Evolutionary conservation across 2,888 invertebrate genomes (phyloP), one percentile per base, ranked within the genome.

Genomic region (Zonitis immaculata): DNA sequence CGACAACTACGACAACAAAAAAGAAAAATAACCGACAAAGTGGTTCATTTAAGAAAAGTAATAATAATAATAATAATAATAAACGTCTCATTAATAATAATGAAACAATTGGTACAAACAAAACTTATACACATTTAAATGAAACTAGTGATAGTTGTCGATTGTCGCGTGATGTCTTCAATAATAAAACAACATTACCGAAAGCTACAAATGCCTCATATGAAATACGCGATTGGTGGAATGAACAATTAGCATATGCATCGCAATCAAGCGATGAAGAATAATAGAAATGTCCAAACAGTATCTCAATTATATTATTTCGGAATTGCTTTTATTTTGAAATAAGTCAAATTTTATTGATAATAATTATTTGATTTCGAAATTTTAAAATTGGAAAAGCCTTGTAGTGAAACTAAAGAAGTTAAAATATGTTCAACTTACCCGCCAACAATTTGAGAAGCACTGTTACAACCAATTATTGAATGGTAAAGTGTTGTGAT

Each of bases 181-280:
- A 73, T 53, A 75, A 77, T 53, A 80, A 81, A 70, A 70, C 75
- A 16, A 68, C 73, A 28, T 60, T 76, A 54, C 79, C 82, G 22
- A 80, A 81, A 70, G 73, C 79, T 28, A 76, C 79, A 4, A 81
- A 77, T 58, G 77, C 82, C 3, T 82, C 89, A 63, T 80, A 83
- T 64, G 91, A 91, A 76, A 88, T 91, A 52, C 83, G 84, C 66
- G 86, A 89, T 66, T 92, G 92, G 92, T 92, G 91, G 92, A 83
- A 83, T 66, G 86, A 88, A 66, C 90, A 89, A 70, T 79, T 91
- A 30, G 79, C 82, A 28, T 83, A 83, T 66, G 78, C 80, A 16
- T 83, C 84, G 44, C 79, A 81, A 49, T 84, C 83, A 57, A 85
- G 84, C 54, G 85, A 85, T 49, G 84, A 86, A 47, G 74, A 74